A percentile compares a stretch with the other conserved stretches of the same genome.
Conservation (phyloP, 2,113 vertebrate genomes). For the Lepus timidus region DNA sequence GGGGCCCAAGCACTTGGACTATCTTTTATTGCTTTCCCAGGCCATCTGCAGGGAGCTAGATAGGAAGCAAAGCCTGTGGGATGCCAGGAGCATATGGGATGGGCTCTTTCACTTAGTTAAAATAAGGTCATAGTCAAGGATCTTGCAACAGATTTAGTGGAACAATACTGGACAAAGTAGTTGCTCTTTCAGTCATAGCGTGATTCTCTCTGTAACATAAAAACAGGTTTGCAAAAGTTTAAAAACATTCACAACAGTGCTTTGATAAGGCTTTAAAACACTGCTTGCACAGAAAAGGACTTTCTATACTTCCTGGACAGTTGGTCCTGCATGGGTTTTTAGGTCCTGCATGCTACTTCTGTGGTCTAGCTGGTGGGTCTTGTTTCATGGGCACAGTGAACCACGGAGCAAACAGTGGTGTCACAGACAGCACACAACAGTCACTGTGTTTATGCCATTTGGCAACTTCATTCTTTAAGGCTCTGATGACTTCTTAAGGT, state of each 20-base stretch:
- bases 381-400: not conserved
- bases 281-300: not conserved
- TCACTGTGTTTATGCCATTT: not conserved
- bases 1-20: no score
- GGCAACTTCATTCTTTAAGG: not conserved
- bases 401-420: not conserved
- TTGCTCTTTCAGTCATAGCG: not conserved
- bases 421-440: not conserved
- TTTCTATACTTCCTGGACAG: not conserved
- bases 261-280: not conserved
- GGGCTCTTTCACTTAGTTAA: not conserved
- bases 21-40: no score
- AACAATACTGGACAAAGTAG: not conserved
- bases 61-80: no score
- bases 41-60: no score
- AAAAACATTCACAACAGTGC: not conserved
- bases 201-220: not conserved
- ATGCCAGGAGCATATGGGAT: not conserved
- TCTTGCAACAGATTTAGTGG: not conserved
- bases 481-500: constrained; percentile 4
- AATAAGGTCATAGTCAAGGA: not conserved
- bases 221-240: not conserved
- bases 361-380: not conserved
- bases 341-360: not conserved
- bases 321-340: not conserved